These are phyloP conservation scores for Tachina fera DNA, from an alignment of 2,888 invertebrate genomes.

Conservation along the genomic window DNA sequence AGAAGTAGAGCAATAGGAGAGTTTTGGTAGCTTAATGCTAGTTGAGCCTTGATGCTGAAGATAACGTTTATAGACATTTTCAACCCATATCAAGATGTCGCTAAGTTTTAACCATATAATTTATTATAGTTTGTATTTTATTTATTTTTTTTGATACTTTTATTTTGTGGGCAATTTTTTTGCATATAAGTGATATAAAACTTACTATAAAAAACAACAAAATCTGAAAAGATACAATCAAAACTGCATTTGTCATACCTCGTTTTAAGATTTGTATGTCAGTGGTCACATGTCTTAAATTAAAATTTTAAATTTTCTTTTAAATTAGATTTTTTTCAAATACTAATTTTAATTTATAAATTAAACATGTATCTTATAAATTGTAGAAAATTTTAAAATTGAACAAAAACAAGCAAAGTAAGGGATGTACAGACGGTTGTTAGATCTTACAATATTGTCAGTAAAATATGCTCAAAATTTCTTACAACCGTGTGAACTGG, in stretches of 20 bases:
- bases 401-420: too few relatives aligned
- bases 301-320: too few relatives aligned
- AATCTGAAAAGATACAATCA: constrained; percentile 37
- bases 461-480: too few relatives aligned
- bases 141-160: not conserved
- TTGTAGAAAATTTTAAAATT: too few relatives aligned
- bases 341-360: too few relatives aligned
- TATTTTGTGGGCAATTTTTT: constrained; percentile 16
- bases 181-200: constrained; percentile 17
- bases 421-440: too few relatives aligned
- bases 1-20: constrained; percentile 1
- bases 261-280: not conserved
- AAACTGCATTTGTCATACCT: constrained; percentile 50
- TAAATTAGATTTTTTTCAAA: too few relatives aligned
- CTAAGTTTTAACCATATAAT: constrained; percentile 69
- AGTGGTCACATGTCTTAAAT: too few relatives aligned
- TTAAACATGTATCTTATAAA: too few relatives aligned
- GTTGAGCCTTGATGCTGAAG: constrained; percentile 37
- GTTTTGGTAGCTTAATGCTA: constrained; percentile 34
- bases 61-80: constrained; percentile 66
- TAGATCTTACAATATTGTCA: too few relatives aligned
- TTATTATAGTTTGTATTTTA: constrained; percentile 62
- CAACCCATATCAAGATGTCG: constrained; percentile 71
- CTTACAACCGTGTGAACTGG: too few relatives aligned
- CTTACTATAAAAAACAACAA: not conserved